Conservation (phyloP, 2,113 vertebrate genomes). For the Brachypteracias leptosomus region DNA sequence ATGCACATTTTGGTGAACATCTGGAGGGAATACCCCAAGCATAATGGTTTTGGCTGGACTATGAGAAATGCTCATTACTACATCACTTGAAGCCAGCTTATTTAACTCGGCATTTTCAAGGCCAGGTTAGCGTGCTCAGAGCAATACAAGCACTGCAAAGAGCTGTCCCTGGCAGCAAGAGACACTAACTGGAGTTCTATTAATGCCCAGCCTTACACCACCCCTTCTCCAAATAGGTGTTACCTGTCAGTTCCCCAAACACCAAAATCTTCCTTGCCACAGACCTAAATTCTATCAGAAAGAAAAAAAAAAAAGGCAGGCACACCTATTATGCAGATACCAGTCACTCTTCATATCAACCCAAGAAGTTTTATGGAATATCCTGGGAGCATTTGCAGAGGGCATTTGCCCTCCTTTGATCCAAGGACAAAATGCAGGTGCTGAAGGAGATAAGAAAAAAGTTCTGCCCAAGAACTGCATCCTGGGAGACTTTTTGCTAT, state of each 20-base stretch:
- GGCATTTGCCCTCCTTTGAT: background rate
- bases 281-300: too few species aligned
- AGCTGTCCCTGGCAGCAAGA: background rate
- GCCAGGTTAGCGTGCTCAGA: background rate
- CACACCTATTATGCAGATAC: background rate
- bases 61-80: background rate
- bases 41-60: constrained; percentile 9
- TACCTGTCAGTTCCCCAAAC: background rate
- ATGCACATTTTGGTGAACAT: background rate
- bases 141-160: background rate
- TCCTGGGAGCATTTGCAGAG: background rate
- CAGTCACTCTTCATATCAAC: background rate
- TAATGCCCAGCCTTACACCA: background rate
- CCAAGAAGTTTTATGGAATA: background rate
- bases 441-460: background rate
- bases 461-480: background rate
- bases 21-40: constrained; percentile 29
- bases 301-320: background rate
- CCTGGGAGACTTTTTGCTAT: background rate
- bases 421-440: background rate
- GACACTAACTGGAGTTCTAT: background rate
- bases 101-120: background rate
- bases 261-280: background rate
- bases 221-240: background rate
- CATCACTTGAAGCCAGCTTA: background rate